These are phyloP conservation scores for Dexiosoma caninum DNA, from an alignment of 2,888 invertebrate species.

Conservation along the genomic window DNA sequence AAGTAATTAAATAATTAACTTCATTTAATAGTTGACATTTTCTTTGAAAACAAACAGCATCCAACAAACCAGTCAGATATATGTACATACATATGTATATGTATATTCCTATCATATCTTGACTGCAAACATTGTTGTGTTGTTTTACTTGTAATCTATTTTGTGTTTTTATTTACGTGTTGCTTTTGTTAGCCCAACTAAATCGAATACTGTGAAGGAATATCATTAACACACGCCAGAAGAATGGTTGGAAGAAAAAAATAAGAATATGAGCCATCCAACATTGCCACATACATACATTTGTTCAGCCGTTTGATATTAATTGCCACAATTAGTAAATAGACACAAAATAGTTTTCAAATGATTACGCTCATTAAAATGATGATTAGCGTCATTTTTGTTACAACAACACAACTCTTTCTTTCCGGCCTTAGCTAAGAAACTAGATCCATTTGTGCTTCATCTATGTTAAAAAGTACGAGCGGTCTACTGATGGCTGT, in stretches of 20 bases:
- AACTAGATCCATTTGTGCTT: conserved; percentile 34
- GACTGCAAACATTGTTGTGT: conserved; percentile 8
- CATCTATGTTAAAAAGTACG: neutral
- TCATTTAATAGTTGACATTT: conserved; percentile 48
- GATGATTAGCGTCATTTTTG: conserved; percentile 49
- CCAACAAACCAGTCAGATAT: neutral
- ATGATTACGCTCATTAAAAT: conserved; percentile 62
- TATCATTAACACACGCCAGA: conserved; percentile 47
- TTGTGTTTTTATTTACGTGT: conserved; percentile 5
- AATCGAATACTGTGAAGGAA: conserved; percentile 15
- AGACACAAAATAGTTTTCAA: conserved; percentile 60
- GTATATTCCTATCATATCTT: conserved; percentile 28
- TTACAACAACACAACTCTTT: neutral
- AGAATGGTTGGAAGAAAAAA: conserved; percentile 11
- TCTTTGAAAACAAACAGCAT: conserved; percentile 13
- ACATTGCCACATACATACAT: neutral
- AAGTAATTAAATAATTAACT: conserved; percentile 56
- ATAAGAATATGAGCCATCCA: conserved; percentile 13
- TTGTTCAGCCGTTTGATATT: conserved; percentile 51
- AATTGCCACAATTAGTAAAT: conserved; percentile 63
- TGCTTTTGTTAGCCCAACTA: neutral
- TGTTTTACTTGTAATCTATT: neutral
- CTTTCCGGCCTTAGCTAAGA: neutral
- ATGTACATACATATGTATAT: no score
- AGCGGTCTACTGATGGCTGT: neutral